Conservation (phyloP, 1,140 invertebrate species). For the Cotesia typhae region DNA sequence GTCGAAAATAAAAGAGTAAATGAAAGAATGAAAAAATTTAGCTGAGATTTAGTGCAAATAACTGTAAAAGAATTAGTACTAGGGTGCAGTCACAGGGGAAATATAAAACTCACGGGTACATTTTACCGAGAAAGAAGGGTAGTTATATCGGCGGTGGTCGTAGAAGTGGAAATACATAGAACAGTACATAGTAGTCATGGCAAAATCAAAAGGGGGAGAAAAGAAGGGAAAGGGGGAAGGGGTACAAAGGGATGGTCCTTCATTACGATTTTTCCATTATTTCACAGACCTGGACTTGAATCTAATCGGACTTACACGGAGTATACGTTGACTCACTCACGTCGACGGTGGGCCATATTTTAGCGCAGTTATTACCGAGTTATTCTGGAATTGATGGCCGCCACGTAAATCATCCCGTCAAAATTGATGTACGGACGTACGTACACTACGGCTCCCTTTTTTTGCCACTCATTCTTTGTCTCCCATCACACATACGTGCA, state of each 20-base stretch:
- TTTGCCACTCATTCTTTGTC: slow-evolving; percentile 39
- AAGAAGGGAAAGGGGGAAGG: not conserved
- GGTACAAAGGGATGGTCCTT: slow-evolving; percentile 2
- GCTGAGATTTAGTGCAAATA: slow-evolving; percentile 5
- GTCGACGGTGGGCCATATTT: slow-evolving; percentile 48
- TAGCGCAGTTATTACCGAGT: slow-evolving; percentile 58
- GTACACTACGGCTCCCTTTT: slow-evolving; percentile 41
- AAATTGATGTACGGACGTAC: slow-evolving; percentile 54
- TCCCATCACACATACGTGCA: not conserved
- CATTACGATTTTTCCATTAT: slow-evolving; percentile 41
- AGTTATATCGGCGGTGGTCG: too few species aligned
- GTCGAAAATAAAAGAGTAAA: not conserved
- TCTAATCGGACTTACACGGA: slow-evolving; percentile 39
- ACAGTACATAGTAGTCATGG: too few species aligned
- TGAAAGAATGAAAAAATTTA: not conserved
- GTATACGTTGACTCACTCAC: slow-evolving; percentile 41
- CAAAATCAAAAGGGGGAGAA: not conserved
- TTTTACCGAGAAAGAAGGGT: too few species aligned
- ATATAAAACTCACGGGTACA: too few species aligned
- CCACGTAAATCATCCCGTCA: slow-evolving; percentile 57
- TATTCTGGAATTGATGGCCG: slow-evolving; percentile 58
- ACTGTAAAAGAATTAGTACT: slow-evolving; percentile 14
- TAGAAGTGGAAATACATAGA: too few species aligned
- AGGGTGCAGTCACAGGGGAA: too few species aligned
- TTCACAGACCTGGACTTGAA: slow-evolving; percentile 34